Conservation (phyloP, 1,140 invertebrate species). For the Drosophila sturtevanti region DNA sequence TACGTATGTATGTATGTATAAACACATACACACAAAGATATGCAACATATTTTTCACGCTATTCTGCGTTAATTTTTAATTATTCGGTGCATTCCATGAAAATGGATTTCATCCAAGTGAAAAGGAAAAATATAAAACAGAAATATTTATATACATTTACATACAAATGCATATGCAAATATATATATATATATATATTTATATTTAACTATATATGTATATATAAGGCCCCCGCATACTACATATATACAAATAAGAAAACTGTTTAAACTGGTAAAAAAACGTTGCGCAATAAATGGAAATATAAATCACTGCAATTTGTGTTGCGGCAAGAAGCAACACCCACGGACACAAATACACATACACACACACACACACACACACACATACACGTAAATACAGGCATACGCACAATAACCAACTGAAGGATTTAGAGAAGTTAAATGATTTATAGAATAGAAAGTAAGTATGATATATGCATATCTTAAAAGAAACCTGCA, state of each 20-base stretch:
- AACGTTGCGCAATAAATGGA: background rate
- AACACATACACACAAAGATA: slow-evolving; percentile 24
- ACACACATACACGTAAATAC: background rate
- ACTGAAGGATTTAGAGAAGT: background rate
- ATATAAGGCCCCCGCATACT: background rate
- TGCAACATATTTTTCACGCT: slow-evolving; percentile 40
- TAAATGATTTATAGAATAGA: background rate
- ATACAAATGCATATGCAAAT: background rate
- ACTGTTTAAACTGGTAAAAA: background rate
- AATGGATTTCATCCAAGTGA: slow-evolving; percentile 21
- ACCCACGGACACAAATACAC: background rate
- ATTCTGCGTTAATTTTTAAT: slow-evolving; percentile 56
- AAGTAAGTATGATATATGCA: background rate
- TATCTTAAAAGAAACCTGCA: too few relatives aligned
- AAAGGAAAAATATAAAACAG: slow-evolving; percentile 18
- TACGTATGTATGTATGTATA: background rate
- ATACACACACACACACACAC: background rate
- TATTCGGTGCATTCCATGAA: slow-evolving; percentile 40
- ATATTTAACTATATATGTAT: slow-evolving; percentile 15
- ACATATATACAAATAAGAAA: background rate
- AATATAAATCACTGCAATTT: slow-evolving; percentile 6
- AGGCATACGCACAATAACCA: background rate
- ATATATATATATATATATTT: slow-evolving; percentile 7
- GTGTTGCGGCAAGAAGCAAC: background rate
- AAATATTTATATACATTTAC: background rate